These are phyloP conservation scores for Parnassius orleans DNA, from an alignment of 2,888 invertebrate genomes.

Conservation along the genomic window DNA sequence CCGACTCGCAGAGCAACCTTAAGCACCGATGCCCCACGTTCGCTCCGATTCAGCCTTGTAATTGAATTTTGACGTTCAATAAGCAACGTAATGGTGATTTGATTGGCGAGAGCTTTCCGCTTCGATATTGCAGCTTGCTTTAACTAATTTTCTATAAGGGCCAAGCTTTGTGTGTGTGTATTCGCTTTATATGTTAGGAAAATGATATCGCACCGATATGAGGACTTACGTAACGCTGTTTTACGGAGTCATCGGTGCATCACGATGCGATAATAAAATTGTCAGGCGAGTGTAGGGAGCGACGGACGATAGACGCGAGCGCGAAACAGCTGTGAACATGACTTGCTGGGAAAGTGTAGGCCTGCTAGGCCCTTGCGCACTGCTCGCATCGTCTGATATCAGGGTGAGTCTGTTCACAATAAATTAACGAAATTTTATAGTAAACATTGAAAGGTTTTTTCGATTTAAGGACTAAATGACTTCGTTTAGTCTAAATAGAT, in stretches of 20 bases:
- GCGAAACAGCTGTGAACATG: constrained; percentile 56
- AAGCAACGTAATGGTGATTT: constrained; percentile 71
- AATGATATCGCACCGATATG: constrained; percentile 46
- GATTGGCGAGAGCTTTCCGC: constrained; percentile 75
- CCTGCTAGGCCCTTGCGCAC: constrained; percentile 76
- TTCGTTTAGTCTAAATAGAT: no score
- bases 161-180: constrained; percentile 59
- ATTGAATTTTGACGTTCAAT: constrained; percentile 78
- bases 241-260: constrained; percentile 62
- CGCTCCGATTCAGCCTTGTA: constrained; percentile 78
- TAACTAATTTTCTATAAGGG: constrained; percentile 50
- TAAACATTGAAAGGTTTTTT: neutral
- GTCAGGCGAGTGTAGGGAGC: constrained; percentile 47
- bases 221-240: constrained; percentile 63
- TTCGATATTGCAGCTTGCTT: constrained; percentile 74
- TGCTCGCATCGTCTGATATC: constrained; percentile 71
- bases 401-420: constrained; percentile 65
- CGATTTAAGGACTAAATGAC: neutral
- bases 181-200: constrained; percentile 63
- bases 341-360: constrained; percentile 80
- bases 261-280: constrained; percentile 54
- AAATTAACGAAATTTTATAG: constrained; percentile 17
- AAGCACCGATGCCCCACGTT: constrained; percentile 72
- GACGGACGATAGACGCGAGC: constrained; percentile 47
- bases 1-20: constrained; percentile 67